Evolutionary conservation across 1,140 invertebrate genomes (phyloP).

Genomic region (Zeugodacus cucurbitae): DNA sequence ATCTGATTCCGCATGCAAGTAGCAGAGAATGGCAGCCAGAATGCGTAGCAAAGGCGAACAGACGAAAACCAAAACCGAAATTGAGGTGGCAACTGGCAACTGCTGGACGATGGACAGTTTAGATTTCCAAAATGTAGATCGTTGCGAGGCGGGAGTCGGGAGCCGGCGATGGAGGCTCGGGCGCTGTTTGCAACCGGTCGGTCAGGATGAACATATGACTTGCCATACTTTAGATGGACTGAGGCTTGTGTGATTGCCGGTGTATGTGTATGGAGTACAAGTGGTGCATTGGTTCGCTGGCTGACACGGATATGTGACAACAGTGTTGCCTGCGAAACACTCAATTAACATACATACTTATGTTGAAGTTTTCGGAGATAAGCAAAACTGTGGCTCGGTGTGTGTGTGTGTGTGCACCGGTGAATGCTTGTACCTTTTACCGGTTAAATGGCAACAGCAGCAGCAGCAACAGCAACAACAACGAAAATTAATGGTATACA

Average conservation of each 20-base stretch:
- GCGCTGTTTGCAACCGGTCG: neutral
- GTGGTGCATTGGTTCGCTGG: neutral
- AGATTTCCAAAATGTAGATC: neutral
- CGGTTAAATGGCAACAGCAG: neutral
- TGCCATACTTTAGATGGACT: neutral
- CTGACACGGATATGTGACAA: constrained; percentile 33
- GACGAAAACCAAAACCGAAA: constrained; percentile 3
- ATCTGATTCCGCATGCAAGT: neutral
- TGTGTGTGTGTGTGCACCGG: neutral
- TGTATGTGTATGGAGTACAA: neutral
- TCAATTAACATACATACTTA: constrained; percentile 18
- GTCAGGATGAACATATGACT: neutral
- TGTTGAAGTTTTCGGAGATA: neutral
- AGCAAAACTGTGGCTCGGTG: neutral
- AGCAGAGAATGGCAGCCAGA: neutral
- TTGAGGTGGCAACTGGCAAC: neutral
- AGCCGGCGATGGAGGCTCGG: neutral
- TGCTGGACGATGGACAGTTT: constrained; percentile 28
- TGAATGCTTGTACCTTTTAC: constrained; percentile 20
- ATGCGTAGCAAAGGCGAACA: neutral
- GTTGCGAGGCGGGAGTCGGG: neutral
- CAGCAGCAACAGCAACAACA: no score
- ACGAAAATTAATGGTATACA: constrained; percentile 29
- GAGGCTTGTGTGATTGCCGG: neutral
- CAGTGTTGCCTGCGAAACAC: constrained; percentile 6